Base-by-base conservation (phyloP, 2,888 invertebrate species). In the Harpalus rubripes region DNA sequence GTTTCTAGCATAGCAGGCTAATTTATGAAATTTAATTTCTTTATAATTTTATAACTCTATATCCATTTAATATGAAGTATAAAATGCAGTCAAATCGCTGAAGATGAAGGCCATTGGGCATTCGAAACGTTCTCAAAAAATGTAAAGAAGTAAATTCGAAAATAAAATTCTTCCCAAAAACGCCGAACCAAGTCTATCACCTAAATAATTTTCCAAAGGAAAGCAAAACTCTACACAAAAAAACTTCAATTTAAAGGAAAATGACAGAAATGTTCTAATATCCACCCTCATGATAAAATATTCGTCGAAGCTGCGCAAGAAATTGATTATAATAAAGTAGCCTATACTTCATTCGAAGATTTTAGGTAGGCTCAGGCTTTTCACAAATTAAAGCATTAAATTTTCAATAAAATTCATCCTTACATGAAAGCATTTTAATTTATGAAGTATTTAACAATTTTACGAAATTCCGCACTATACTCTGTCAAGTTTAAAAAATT, bases 391-490 rank as follows among this genome's bases (percentile, higher is more conserved):
- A 68, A 39, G 26, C 32, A 39, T 68, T 68, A 68, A 68, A 68
- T 32, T 68, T 68, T 39, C 15, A 68, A 68, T 39, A 39, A 68
- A 68, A 15, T 68, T 63, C 22, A 26, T 63, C n/a, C 5, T 32
- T 63, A 12, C 22, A 63, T 32, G 26, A 32, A 68, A 68, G n/a
- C 68, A 32, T 68, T 68, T 68, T 68, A 68, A 39, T 68, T 68
- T 68, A 8, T 7, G n/a, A 68, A 68, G 32, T 68, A 68, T n/a
- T 76, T 52, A 76, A 52, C 74, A 76, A 52, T 52, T 44, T 76
- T 18, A 76, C 76, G 26, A 76, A 76, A 52, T 76, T 76, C 76
- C 52, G 16, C 7, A 12, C 16, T 76, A 32, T 5, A 68, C 39
- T 68, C 32, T 68, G 39, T 68, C 68, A 68, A 68, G 32, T 68